A percentile compares a stretch with the other conserved stretches of the same genome.
Conservation (phyloP, 2,888 invertebrate genomes). For the Thymelicus sylvestris region DNA sequence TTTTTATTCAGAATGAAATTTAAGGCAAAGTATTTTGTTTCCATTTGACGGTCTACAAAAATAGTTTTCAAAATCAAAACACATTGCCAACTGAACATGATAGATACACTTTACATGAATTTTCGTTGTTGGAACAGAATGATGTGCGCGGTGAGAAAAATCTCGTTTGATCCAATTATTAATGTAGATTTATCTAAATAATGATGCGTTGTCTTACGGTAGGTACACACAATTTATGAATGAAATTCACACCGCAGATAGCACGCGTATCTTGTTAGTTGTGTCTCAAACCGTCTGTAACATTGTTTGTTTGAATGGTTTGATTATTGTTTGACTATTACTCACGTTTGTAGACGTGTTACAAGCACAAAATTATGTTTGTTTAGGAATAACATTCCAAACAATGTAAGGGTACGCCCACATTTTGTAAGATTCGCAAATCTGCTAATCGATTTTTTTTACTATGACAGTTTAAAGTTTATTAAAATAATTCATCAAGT, state of each 20-base stretch:
- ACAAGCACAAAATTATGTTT: background rate
- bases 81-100: background rate
- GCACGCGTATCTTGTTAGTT: background rate
- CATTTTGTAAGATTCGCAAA: background rate
- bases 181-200: slow-evolving; percentile 2
- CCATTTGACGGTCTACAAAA: background rate
- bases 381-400: background rate
- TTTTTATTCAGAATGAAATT: background rate
- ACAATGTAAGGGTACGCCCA: background rate
- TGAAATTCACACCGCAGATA: slow-evolving; percentile 5
- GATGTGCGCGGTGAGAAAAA: background rate
- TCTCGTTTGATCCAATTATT: slow-evolving; percentile 4
- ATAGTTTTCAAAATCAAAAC: background rate
- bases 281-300: slow-evolving; percentile 9
- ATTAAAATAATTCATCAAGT: too few species aligned
- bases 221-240: background rate
- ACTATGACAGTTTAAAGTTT: too few species aligned
- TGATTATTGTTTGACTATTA: slow-evolving; percentile 2
- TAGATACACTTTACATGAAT: too few species aligned
- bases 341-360: slow-evolving; percentile 1
- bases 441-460: too few species aligned
- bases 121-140: too few species aligned
- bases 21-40: background rate
- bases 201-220: background rate
- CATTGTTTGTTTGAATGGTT: slow-evolving; percentile 2